phyloP scores from a whole-genome alignment of 2,797 vertebrate species.

The Tokudaia muenninki region DNA sequence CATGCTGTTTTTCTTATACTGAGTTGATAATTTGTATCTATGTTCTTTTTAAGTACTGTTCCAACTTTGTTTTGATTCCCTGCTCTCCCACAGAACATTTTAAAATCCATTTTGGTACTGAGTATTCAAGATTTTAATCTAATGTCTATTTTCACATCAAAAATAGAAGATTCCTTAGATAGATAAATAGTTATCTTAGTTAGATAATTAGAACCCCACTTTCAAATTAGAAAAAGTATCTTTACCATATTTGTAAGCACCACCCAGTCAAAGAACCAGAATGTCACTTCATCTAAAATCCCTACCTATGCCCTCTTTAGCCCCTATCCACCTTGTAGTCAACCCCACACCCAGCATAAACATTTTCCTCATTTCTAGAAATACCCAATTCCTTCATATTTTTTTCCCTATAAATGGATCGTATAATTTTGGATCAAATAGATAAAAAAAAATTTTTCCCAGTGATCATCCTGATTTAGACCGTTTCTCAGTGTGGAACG shows the following conservation, averaged over 20 bases:
- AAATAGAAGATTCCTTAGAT: background rate
- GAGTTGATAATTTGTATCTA: background rate
- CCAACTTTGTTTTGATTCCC: background rate
- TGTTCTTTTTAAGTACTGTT: constrained; percentile 7
- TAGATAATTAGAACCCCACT: background rate
- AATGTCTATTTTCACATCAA: constrained; percentile 35
- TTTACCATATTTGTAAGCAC: background rate
- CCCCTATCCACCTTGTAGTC: background rate
- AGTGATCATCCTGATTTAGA: constrained; percentile 33
- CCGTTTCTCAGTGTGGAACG: constrained; percentile 37
- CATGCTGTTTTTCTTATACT: background rate
- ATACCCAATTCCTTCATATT: background rate
- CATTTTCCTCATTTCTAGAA: background rate
- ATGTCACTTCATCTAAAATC: background rate
- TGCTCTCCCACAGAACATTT: background rate
- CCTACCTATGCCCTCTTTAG: background rate
- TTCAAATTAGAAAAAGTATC: background rate
- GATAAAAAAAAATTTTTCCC: background rate
- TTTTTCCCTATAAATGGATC: background rate
- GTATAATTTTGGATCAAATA: background rate
- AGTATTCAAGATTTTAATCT: constrained; percentile 32
- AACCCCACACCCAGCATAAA: background rate
- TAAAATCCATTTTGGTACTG: constrained; percentile 40
- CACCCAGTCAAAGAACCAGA: background rate
- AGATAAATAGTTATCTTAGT: background rate